Conservation (phyloP, 2,797 vertebrate species). For the Cichlasoma orientale region DNA sequence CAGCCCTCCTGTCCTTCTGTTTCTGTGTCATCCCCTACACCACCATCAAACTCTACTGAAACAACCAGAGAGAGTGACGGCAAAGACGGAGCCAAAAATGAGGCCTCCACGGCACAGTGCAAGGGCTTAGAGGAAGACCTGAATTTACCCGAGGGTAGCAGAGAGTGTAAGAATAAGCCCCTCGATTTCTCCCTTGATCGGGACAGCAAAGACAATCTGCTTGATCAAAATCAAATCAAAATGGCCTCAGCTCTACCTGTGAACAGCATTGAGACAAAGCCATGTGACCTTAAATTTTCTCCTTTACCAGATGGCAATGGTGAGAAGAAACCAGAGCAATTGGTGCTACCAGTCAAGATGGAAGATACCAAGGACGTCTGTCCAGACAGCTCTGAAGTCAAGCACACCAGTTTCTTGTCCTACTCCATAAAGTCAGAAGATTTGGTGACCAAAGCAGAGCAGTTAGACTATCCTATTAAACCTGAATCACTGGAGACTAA, state of each 20-base stretch:
- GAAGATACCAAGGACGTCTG: conserved; percentile 57
- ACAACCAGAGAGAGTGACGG: neutral
- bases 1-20: conserved; percentile 20
- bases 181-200: conserved; percentile 24
- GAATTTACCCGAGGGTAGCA: neutral
- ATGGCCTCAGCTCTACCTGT: neutral
- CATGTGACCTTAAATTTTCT: conserved; percentile 16
- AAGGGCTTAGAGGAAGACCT: conserved; percentile 8
- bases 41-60: conserved; percentile 16
- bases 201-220: conserved; percentile 36
- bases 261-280: conserved; percentile 20
- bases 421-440: conserved; percentile 48
- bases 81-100: conserved; percentile 44
- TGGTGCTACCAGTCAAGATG: conserved; percentile 54
- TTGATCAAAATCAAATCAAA: conserved; percentile 22
- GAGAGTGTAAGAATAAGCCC: conserved; percentile 13
- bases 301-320: neutral
- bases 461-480: conserved; percentile 68
- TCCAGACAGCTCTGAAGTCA: conserved; percentile 51
- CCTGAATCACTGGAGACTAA: conserved; percentile 63
- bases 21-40: conserved; percentile 17
- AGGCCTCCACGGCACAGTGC: conserved; percentile 34
- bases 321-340: conserved; percentile 34
- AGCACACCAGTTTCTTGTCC: conserved; percentile 34
- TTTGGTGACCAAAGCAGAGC: conserved; percentile 57